Conservation (phyloP, 2,888 invertebrate species). For the Melangyna quadrimaculata region DNA sequence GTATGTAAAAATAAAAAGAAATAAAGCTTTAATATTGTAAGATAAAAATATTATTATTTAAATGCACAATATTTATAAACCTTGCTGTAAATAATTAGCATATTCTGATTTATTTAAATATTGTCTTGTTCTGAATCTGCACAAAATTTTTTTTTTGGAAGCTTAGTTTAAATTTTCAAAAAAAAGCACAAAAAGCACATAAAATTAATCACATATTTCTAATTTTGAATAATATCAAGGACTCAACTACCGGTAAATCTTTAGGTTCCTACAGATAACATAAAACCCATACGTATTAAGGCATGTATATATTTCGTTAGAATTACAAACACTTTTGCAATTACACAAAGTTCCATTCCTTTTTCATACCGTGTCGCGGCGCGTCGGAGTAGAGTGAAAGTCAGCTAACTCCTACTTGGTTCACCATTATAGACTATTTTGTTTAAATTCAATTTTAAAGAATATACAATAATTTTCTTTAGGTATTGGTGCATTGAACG, state of each 20-base stretch:
- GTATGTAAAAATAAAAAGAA: conserved; percentile 57
- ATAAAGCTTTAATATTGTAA: neutral
- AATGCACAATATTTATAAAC: neutral
- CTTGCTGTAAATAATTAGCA: neutral
- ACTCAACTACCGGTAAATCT: neutral
- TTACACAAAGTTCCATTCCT: too few relatives aligned
- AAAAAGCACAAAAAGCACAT: neutral
- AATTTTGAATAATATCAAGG: neutral
- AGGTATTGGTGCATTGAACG: too few relatives aligned
- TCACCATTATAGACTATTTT: too few relatives aligned
- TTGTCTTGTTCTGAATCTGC: neutral
- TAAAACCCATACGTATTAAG: too few relatives aligned
- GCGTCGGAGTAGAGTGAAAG: too few relatives aligned
- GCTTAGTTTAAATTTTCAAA: neutral
- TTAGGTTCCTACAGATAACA: too few relatives aligned
- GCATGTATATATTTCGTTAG: too few relatives aligned
- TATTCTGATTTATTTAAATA: neutral
- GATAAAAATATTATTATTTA: neutral
- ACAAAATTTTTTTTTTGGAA: neutral
- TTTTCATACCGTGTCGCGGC: too few relatives aligned
- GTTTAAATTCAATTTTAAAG: too few relatives aligned
- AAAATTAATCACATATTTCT: neutral
- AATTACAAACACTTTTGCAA: too few relatives aligned
- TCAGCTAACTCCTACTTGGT: too few relatives aligned
- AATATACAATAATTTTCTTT: too few relatives aligned